Conservation (phyloP, 35 echinoderm and acorn worm genomes). For the Acanthaster planci region DNA sequence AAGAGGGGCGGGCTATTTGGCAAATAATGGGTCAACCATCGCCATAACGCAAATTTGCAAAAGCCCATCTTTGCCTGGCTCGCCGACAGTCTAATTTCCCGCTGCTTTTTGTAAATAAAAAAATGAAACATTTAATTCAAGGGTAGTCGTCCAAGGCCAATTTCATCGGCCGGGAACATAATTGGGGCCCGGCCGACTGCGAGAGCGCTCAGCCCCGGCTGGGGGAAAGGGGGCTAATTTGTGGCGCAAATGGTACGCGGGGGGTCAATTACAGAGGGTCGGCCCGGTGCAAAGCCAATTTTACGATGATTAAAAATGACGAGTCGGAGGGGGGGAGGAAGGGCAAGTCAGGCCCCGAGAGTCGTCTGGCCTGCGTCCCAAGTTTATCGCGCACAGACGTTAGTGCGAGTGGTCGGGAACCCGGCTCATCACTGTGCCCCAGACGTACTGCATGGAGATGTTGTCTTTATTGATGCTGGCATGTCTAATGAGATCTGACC, state of each 20-base stretch:
- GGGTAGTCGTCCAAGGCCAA: conserved; percentile 23
- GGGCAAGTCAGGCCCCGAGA: not conserved
- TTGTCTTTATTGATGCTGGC: too few relatives aligned
- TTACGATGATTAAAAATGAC: conserved; percentile 29
- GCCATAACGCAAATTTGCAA: not conserved
- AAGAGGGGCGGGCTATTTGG: not conserved
- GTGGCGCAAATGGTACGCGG: conserved; percentile 12
- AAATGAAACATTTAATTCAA: conserved; percentile 25
- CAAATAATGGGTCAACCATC: conserved; percentile 17
- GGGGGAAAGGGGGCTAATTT: conserved; percentile 16
- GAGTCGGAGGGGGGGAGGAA: not conserved
- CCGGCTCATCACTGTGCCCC: too few relatives aligned
- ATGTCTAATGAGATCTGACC: too few relatives aligned
- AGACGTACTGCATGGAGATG: too few relatives aligned
- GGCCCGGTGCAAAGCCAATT: conserved; percentile 2
- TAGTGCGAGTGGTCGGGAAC: too few relatives aligned
- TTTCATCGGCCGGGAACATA: conserved; percentile 5
- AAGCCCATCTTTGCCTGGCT: not conserved
- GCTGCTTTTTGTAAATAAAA: not conserved
- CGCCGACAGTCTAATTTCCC: conserved; percentile 1
- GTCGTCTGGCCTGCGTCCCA: too few relatives aligned
- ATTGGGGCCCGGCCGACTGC: not conserved
- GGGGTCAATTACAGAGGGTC: conserved; percentile 4
- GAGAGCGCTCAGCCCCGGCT: not conserved
- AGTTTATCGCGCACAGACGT: too few relatives aligned